Conservation (phyloP, 2,797 vertebrate species). For the Parauchenoglanis ngamensis region DNA sequence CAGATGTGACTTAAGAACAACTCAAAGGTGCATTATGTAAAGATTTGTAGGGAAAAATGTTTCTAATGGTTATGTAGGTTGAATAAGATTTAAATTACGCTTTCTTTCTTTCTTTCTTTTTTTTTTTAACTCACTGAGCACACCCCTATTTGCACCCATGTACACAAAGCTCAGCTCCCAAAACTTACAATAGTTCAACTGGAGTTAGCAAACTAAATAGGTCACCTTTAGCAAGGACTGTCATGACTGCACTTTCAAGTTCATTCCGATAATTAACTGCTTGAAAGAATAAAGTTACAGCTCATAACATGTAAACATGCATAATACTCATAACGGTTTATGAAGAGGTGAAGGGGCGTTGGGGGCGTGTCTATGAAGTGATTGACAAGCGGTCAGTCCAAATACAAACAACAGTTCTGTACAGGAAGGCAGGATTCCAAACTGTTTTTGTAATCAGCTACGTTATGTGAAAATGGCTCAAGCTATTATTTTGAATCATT, state of each 20-base stretch:
- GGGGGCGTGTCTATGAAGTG: background rate
- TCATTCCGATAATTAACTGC: background rate
- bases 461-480: background rate
- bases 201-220: background rate
- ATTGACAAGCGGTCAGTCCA: no score
- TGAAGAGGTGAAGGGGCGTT: background rate
- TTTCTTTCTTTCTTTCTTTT: background rate
- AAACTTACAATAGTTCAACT: background rate
- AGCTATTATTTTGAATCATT: background rate
- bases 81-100: background rate
- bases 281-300: background rate
- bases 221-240: background rate
- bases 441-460: background rate
- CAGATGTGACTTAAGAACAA: background rate
- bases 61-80: background rate
- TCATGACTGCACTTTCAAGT: background rate
- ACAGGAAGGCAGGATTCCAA: background rate
- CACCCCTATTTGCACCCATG: background rate
- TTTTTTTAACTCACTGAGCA: background rate
- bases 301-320: background rate
- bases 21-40: background rate
- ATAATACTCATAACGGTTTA: background rate
- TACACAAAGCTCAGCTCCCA: background rate
- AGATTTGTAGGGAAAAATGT: background rate
- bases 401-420: background rate